Percentiles rank a stretch among this genome's conserved stretches.
Evolutionary conservation across 2,113 vertebrate genomes (phyloP).

Genomic region (Cercocebus atys): DNA sequence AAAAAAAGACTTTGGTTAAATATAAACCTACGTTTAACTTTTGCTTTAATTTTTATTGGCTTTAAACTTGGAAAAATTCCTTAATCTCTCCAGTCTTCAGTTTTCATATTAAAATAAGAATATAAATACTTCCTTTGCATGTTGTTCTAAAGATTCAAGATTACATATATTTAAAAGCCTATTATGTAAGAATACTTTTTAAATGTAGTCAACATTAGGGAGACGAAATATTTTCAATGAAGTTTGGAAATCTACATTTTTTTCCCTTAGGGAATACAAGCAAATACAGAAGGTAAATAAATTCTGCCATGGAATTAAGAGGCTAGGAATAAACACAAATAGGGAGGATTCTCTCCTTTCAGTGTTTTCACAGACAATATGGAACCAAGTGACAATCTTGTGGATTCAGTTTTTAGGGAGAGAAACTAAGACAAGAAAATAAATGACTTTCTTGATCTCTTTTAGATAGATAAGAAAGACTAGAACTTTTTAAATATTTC

Average conservation of each 20-base stretch:
- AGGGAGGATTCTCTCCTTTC: background rate
- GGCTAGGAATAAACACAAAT: background rate
- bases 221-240: background rate
- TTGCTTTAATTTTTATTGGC: background rate
- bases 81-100: background rate
- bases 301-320: background rate
- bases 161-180: background rate
- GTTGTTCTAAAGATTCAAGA: background rate
- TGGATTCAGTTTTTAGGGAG: background rate
- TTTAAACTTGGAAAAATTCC: background rate
- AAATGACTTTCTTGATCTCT: background rate
- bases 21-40: background rate
- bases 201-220: background rate
- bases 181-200: background rate
- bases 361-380: background rate
- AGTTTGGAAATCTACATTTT: background rate
- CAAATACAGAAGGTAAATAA: background rate
- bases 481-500: background rate
- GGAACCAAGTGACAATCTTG: background rate
- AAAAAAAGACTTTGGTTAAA: background rate
- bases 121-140: background rate
- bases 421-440: background rate
- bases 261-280: background rate
- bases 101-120: background rate
- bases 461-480: background rate